phyloP scores from a whole-genome alignment of 2,888 invertebrate genomes.

The Parnassius mnemosyne region DNA sequence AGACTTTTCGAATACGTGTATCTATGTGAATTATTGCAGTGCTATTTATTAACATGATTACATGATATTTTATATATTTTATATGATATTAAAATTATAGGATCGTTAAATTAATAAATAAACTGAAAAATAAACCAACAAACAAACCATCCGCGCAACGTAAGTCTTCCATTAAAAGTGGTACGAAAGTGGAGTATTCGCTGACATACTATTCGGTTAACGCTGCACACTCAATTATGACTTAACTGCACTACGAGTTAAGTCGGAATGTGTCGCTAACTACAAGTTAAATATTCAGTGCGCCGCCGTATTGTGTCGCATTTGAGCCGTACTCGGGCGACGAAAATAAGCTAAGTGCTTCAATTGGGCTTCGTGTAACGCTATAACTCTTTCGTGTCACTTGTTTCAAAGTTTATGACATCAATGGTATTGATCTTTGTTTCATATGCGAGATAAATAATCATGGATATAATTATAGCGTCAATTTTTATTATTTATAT shows the following conservation, averaged over 20 bases:
- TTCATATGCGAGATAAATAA: neutral
- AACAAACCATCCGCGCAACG: neutral
- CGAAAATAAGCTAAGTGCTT: slow-evolving; percentile 36
- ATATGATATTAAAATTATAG: no score
- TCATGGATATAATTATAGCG: neutral
- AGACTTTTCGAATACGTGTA: no score
- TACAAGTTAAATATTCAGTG: slow-evolving; percentile 58
- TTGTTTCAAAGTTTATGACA: neutral
- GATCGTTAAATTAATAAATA: neutral
- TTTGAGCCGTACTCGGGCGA: slow-evolving; percentile 29
- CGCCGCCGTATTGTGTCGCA: slow-evolving; percentile 39
- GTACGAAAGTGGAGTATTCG: slow-evolving; percentile 10
- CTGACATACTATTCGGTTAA: slow-evolving; percentile 40
- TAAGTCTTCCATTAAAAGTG: slow-evolving; percentile 4
- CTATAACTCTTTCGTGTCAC: slow-evolving; percentile 10
- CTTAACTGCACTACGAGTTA: slow-evolving; percentile 51
- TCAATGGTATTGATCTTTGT: neutral
- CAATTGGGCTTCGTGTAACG: slow-evolving; percentile 29
- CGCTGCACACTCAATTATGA: slow-evolving; percentile 54
- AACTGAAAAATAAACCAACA: neutral
- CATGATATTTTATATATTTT: no score
- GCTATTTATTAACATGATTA: no score
- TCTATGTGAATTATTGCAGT: no score
- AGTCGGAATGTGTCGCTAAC: slow-evolving; percentile 55
- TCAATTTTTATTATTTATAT: no score